phyloP scores from a whole-genome alignment of 2,888 invertebrate genomes.

The Apoda limacodes region DNA sequence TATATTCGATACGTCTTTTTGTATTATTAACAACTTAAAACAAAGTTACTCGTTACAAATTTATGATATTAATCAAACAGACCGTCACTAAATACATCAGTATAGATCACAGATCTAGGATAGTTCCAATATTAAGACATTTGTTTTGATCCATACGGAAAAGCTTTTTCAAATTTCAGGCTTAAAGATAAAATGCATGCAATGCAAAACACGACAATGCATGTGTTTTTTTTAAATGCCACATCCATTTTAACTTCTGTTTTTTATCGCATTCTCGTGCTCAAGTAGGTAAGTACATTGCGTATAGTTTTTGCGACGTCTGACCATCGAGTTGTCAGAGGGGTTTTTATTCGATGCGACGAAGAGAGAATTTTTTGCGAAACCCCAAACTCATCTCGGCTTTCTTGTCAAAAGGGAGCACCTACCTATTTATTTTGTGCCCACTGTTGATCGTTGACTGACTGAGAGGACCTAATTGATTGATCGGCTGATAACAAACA shows the following conservation, averaged over 20 bases:
- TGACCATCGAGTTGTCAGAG: slow-evolving; percentile 42
- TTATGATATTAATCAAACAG: too few relatives aligned
- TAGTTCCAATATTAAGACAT: too few relatives aligned
- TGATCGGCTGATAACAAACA: too few relatives aligned
- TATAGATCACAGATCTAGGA: too few relatives aligned
- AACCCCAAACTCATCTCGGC: slow-evolving; percentile 47
- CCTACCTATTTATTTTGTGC: slow-evolving; percentile 53
- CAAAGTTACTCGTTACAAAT: too few relatives aligned
- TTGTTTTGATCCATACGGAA: too few relatives aligned
- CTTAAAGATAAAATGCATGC: too few relatives aligned
- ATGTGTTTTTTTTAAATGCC: slow-evolving; percentile 44
- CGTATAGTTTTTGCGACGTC: slow-evolving; percentile 48
- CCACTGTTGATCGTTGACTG: slow-evolving; percentile 39
- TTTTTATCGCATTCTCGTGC: slow-evolving; percentile 39
- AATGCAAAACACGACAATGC: too few relatives aligned
- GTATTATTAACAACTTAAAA: too few relatives aligned
- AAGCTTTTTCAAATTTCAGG: too few relatives aligned
- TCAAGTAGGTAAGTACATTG: slow-evolving; percentile 21
- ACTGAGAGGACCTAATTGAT: slow-evolving; percentile 63
- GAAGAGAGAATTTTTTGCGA: slow-evolving; percentile 47
- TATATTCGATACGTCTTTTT: too few relatives aligned
- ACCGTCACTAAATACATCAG: too few relatives aligned
- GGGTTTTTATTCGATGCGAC: slow-evolving; percentile 48
- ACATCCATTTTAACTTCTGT: slow-evolving; percentile 47
- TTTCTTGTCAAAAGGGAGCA: slow-evolving; percentile 44